Base-by-base conservation (phyloP, 2,113 vertebrate species). In the Atrichornis clamosus region DNA sequence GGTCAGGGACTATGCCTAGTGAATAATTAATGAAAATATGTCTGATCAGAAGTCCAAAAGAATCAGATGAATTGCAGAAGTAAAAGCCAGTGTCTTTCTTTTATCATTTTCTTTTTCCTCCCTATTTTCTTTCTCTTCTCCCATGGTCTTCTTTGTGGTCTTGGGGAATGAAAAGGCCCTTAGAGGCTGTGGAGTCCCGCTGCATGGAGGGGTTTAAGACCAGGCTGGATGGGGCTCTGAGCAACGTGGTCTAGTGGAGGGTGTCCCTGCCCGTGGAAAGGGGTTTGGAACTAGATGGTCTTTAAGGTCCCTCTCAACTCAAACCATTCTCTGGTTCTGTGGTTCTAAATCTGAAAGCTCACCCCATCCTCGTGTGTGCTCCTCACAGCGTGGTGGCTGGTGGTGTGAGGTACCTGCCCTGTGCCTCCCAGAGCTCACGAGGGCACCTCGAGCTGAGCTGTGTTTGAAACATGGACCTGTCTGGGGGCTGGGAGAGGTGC, bases 21-120 rank as follows among this genome's bases (percentile, higher is more conserved):
- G 58, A 91, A 82, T 83, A 91, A 96, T 76, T 91, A 69, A 96
- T 89, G 52, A 62, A 86, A 94, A 85, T 33, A 67, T 22, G 37
- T 53, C 69, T 76, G 28, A 85, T 73, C 60, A 52, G 11, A 85
- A 93, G 27, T 76, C 91, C 50, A 92, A 58, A 95, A 72, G 21
- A 82, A 90, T 16, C 10, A 73, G 39, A 82, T 18, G 14, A 80
- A 77, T 1, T 77, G 26, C 14, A 73, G 55, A 65, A 87, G 12
- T 21, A 73, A 85, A 69, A 82, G 24, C 15, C 22, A 83, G 12
- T 49, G 6, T 1, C 5, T 69, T 56, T 14, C 21, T 0, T 10
- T 21, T 33, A 19, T 41, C 4, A n/a, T n/a, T 53, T 11, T 6
- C 10, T 7, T 8, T 41, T 59, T 20, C 15, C 22, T 8, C 15